Evolutionary conservation across 2,797 vertebrate species (phyloP).

Genomic region (Eospalax fontanierii): DNA sequence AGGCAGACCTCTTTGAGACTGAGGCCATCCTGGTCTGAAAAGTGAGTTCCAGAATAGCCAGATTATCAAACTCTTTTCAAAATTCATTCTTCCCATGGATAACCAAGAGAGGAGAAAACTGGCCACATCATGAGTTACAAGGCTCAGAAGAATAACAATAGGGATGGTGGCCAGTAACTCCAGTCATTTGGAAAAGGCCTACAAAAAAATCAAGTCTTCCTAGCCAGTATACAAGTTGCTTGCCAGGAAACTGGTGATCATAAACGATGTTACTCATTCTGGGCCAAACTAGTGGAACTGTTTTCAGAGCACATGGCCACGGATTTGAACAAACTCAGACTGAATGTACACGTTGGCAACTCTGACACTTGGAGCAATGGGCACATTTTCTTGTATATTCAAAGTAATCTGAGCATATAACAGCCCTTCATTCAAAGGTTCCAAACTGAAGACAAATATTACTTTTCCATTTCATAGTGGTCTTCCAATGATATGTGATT

Average conservation of each 20-base stretch:
- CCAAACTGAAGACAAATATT: constrained; percentile 28
- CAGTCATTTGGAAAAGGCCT: constrained; percentile 5
- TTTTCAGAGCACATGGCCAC: background rate
- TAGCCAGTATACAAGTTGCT: background rate
- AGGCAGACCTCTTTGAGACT: no score
- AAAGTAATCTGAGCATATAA: background rate
- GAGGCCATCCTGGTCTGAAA: no score
- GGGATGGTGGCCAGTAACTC: constrained; percentile 2
- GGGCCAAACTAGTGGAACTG: constrained; percentile 12
- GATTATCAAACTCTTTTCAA: constrained; percentile 17
- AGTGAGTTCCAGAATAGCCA: background rate
- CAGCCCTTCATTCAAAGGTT: background rate
- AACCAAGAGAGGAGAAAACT: background rate
- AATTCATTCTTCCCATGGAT: background rate
- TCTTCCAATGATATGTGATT: background rate
- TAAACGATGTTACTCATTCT: constrained; percentile 65
- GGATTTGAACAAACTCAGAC: constrained; percentile 48
- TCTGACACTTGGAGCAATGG: background rate
- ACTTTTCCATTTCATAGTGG: constrained; percentile 31
- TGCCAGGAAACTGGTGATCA: constrained; percentile 45
- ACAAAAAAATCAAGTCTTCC: background rate
- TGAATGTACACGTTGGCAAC: constrained; percentile 16
- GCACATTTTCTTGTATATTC: constrained; percentile 40
- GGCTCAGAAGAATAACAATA: background rate
- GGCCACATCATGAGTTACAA: background rate